Percentiles rank a stretch among this genome's conserved stretches.
These are phyloP conservation scores for Thryonomys swinderianus DNA, from an alignment of 2,113 vertebrate species.

Conservation along the genomic window DNA sequence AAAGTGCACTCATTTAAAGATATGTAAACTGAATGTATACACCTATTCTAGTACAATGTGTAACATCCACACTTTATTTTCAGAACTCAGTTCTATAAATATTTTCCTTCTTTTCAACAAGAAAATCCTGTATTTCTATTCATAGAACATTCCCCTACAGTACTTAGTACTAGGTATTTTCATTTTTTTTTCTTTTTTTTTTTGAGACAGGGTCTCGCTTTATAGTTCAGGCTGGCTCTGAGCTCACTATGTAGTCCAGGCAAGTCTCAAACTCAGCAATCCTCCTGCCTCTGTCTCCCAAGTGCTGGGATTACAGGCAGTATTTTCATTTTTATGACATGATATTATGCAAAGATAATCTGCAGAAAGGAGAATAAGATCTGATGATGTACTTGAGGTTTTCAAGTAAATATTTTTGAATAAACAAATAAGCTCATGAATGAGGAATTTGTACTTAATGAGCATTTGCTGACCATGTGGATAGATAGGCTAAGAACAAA, in stretches of 20 bases:
- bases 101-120: not conserved
- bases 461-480: not conserved
- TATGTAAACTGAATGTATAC: not conserved
- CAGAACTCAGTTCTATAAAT: conserved; percentile 11
- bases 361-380: conserved; percentile 76
- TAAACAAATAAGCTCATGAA: conserved; percentile 26
- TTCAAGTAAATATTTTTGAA: not conserved
- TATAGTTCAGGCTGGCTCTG: no score
- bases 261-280: no score
- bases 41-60: not conserved
- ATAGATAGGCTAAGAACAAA: not conserved
- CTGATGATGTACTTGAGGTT: not conserved
- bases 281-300: no score
- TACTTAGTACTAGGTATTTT: conserved; percentile 4
- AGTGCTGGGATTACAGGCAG: no score
- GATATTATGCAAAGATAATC: conserved; percentile 57
- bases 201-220: no score
- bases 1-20: not conserved
- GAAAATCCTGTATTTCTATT: not conserved
- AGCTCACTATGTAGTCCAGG: no score
- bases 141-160: not conserved
- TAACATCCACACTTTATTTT: not conserved
- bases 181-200: no score
- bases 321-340: not conserved
- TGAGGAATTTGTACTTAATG: not conserved